Conservation (phyloP, 2,113 vertebrate genomes). For the Nannospalax galili region DNA sequence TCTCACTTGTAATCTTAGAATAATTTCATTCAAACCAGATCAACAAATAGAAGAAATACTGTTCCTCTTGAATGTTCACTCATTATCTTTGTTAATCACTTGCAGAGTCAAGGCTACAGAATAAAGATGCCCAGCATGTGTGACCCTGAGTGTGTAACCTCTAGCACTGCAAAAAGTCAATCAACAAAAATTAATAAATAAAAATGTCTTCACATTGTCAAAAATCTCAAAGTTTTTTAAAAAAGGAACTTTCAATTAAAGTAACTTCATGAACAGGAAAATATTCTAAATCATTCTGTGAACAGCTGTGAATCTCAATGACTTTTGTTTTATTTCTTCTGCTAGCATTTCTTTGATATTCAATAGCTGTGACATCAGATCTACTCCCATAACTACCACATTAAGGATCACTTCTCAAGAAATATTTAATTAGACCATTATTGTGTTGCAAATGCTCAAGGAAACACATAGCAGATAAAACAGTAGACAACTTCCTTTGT, state of each 20-base stretch:
- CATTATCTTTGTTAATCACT: too few species aligned
- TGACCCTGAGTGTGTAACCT: background rate
- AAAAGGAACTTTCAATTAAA: conserved; percentile 26
- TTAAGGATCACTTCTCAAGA: conserved; percentile 16
- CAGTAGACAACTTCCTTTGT: conserved; percentile 11
- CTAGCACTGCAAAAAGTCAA: background rate
- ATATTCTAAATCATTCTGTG: background rate
- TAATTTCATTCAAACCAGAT: background rate
- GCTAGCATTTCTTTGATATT: conserved; percentile 18
- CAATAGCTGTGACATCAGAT: conserved; percentile 7
- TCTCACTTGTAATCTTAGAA: background rate
- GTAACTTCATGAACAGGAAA: background rate
- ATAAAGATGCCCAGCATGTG: background rate
- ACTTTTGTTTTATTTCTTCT: conserved; percentile 3
- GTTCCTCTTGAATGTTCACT: background rate
- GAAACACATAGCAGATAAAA: background rate
- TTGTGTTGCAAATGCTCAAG: background rate
- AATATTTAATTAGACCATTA: conserved; percentile 34
- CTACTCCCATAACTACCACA: background rate
- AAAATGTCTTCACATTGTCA: conserved; percentile 18
- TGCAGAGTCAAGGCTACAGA: background rate
- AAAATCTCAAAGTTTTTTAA: conserved; percentile 48
- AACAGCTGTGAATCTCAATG: background rate
- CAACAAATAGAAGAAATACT: background rate
- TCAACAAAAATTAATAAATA: background rate